Base-by-base conservation (phyloP, 2,113 vertebrate genomes). In the Lipophrys pholis region DNA sequence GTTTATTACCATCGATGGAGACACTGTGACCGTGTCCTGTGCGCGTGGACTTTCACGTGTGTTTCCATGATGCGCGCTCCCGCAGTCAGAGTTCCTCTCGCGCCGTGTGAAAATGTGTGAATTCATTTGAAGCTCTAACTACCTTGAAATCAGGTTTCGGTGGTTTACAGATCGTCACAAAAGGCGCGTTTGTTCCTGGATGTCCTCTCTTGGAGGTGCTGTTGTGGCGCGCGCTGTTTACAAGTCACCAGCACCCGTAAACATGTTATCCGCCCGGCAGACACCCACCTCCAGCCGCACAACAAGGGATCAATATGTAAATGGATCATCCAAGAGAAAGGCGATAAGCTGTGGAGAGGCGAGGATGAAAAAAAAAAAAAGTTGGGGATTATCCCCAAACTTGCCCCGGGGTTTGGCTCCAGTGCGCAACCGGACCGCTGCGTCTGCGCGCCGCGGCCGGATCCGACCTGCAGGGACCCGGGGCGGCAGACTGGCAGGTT, bases 301-400 rank as follows among this genome's bases (percentile, higher is more conserved):
- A 82, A 81, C 85, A 83, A 63, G 73, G 68, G 87, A 86, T 87
- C 75, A 69, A 69, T 83, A 90, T 91, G 89, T 68, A 89, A 91
- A 91, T 86, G 6, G 36, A 43, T 82, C 68, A 67, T 85, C 79
- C 83, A 88, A 30, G 21, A 69, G 49, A 80, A 64, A 76, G 51
- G 56, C 55, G 88, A 92, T 92, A 92, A 93, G 88, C 78, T 68
- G 38, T 3, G 0, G 11, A 30, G 21, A 30, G 21, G 21, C 2
- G 21, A 4, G 21, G 21, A 30, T 2, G 21, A 4, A 4, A 30
- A 30, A 30, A 30, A 4, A 30, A 30, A 30, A 4, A 30, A 30
- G 54, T 45, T 48, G 69, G 60, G 87, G 91, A 94, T 93, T 92
- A 93, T 91, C 89, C 73, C 53, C 38, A 77, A 77, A 81, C 58